Base-by-base conservation (phyloP, 2,888 invertebrate genomes). In the Phortica magna region DNA sequence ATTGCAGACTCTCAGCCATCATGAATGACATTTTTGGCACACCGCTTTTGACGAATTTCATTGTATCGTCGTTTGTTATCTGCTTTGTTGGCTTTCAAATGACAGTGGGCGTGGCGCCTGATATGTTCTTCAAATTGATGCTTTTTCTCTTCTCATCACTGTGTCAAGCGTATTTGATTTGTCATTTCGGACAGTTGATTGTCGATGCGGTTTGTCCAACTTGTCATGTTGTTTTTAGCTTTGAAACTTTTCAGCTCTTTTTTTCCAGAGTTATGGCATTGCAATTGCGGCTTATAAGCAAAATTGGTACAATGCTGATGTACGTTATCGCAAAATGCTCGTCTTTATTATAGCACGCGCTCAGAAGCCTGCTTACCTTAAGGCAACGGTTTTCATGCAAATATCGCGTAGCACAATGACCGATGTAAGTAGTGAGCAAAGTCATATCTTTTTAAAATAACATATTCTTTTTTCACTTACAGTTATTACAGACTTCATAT, bases 1-100 rank as follows among this genome's bases (percentile, higher is more conserved):
- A n/a, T 22, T 42, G 9, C 39, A 87, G 85, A 1, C 79, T 90
- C 1, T 81, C 84, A 0, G 80, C 82, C 0, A 73, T 82, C 0
- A 83, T 91, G 17, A 91, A 91, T 73, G 80, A 83, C 0, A 83
- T 90, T 0, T 91, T 91, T 73, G 90, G 91, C 0, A 73, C 89
- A 0, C 83, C 91, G 0, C 76, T 91, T 17, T 77, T 91, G 4
- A 77, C 90, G 9, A 91, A 91, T 73, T 88, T 90, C 48, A 59
- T 88, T 6, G 82, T 88, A 2, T 90, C 90, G 0, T 88, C 90
- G 0, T 75, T 91, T 31, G 78, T 89, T 6, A 89, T 91, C 65
- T 91, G 91, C 76, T 88, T 91, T 72, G 78, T 90, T 79, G 90
- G 90, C 22, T 90, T 91, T 73, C 89, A 89, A 76, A 83, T 89